Percentiles rank a stretch among this genome's conserved stretches.
phyloP scores from a whole-genome alignment of 1,140 invertebrate species.

The Linepithema humile region DNA sequence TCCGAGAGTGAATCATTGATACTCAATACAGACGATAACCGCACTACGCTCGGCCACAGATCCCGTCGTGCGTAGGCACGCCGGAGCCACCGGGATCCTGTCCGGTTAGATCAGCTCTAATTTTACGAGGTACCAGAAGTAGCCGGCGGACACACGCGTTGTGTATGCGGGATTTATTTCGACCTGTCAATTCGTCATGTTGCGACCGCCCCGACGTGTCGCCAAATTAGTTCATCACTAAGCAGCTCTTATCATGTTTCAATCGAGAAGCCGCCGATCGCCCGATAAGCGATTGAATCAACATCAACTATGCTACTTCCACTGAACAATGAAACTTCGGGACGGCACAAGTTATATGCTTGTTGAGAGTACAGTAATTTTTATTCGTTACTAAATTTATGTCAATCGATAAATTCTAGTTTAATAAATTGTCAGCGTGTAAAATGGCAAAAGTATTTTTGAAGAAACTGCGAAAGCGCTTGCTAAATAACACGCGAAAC shows the following conservation, averaged over 20 bases:
- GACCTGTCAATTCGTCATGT: constrained; percentile 54
- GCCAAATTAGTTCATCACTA: constrained; percentile 46
- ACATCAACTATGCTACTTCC: neutral
- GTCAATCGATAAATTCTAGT: neutral
- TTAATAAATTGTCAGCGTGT: neutral
- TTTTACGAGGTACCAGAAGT: constrained; percentile 71
- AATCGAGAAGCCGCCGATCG: constrained; percentile 53
- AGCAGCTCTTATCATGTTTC: constrained; percentile 64
- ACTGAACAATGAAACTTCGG: constrained; percentile 13
- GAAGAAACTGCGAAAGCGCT: neutral
- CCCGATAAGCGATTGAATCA: constrained; percentile 63
- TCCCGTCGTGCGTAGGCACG: constrained; percentile 51
- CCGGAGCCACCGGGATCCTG: constrained; percentile 49
- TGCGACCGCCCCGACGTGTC: constrained; percentile 29
- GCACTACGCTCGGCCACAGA: constrained; percentile 47
- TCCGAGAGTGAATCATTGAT: constrained; percentile 68
- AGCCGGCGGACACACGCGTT: neutral
- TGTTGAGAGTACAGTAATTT: constrained; percentile 14
- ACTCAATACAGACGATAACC: constrained; percentile 65
- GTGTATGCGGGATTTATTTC: constrained; percentile 22
- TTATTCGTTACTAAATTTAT: constrained; percentile 14
- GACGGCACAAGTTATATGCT: neutral
- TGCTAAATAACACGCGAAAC: neutral
- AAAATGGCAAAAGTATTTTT: neutral
- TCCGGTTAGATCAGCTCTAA: constrained; percentile 76